Conservation (phyloP, 1,140 invertebrate genomes). For the Macrobrachium rosenbergii region DNA sequence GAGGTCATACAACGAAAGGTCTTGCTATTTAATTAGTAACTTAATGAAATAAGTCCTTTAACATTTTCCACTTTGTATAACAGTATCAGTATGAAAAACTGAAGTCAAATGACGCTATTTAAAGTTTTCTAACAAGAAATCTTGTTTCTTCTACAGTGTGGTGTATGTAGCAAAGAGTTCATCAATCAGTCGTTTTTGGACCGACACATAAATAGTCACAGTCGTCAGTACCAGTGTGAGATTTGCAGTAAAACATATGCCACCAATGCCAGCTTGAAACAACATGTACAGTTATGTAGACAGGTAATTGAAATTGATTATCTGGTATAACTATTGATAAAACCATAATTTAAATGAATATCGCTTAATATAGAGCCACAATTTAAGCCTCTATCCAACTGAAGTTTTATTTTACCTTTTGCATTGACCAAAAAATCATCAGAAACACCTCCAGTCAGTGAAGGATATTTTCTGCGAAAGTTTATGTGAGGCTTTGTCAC, state of each 20-base stretch:
- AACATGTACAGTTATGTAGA: conserved; percentile 26
- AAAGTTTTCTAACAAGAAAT: not conserved
- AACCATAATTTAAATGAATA: too few species aligned
- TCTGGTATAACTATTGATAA: too few species aligned
- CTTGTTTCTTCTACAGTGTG: not conserved
- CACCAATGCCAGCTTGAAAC: conserved; percentile 18
- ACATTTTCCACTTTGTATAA: too few species aligned
- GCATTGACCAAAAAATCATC: too few species aligned
- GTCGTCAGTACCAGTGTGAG: conserved; percentile 36
- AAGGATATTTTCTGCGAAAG: not conserved
- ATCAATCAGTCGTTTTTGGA: conserved; percentile 10
- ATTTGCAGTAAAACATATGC: conserved; percentile 24
- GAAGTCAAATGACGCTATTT: too few species aligned
- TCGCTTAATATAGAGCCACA: too few species aligned
- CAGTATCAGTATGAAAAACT: not conserved
- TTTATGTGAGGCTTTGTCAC: not conserved
- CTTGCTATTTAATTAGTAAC: too few species aligned
- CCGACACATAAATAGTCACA: conserved; percentile 20
- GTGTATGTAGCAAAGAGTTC: conserved; percentile 19
- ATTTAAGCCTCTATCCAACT: not conserved
- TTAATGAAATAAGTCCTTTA: too few species aligned
- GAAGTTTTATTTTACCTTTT: not conserved
- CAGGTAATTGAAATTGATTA: conserved; percentile 1
- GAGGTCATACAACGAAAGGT: too few species aligned
- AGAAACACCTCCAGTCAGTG: too few species aligned